These are phyloP conservation scores for Lomographa bimaculata DNA, from an alignment of 2,888 invertebrate species.

Conservation along the genomic window DNA sequence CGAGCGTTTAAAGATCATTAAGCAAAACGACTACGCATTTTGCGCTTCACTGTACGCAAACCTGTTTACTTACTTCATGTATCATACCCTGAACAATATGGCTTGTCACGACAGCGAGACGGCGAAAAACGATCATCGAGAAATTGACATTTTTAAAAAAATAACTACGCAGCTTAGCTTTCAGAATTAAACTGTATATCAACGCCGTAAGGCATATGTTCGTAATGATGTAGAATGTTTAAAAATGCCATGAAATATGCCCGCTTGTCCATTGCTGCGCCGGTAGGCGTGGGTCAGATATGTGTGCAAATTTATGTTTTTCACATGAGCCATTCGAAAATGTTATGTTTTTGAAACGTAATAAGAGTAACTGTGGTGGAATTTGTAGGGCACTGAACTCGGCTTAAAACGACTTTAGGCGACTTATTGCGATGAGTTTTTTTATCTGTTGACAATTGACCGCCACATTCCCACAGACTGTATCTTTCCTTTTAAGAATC, in stretches of 20 bases:
- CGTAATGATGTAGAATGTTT: constrained; percentile 37
- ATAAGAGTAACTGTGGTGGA: constrained; percentile 47
- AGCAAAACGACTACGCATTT: constrained; percentile 61
- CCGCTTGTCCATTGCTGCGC: constrained; percentile 66
- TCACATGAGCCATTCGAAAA: constrained; percentile 49
- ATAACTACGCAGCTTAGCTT: constrained; percentile 35
- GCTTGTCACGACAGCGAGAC: constrained; percentile 74
- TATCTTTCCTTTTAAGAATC: constrained; percentile 44
- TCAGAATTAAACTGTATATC: constrained; percentile 52
- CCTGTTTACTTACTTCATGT: constrained; percentile 75
- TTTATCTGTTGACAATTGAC: constrained; percentile 59
- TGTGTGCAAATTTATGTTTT: constrained; percentile 56
- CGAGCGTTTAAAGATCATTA: constrained; percentile 61
- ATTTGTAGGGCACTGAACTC: constrained; percentile 59
- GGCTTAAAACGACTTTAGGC: constrained; percentile 53
- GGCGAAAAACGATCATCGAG: constrained; percentile 66
- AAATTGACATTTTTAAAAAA: constrained; percentile 57
- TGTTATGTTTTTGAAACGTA: constrained; percentile 45
- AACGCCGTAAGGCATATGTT: constrained; percentile 50
- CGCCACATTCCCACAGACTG: constrained; percentile 50
- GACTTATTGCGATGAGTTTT: constrained; percentile 48
- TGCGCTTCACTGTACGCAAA: constrained; percentile 64
- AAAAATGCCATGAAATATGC: constrained; percentile 74
- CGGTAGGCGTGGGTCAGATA: constrained; percentile 79
- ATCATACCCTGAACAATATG: constrained; percentile 78